Evolutionary conservation across 1,140 invertebrate species (phyloP).

Genomic region (Theocolax elegans): DNA sequence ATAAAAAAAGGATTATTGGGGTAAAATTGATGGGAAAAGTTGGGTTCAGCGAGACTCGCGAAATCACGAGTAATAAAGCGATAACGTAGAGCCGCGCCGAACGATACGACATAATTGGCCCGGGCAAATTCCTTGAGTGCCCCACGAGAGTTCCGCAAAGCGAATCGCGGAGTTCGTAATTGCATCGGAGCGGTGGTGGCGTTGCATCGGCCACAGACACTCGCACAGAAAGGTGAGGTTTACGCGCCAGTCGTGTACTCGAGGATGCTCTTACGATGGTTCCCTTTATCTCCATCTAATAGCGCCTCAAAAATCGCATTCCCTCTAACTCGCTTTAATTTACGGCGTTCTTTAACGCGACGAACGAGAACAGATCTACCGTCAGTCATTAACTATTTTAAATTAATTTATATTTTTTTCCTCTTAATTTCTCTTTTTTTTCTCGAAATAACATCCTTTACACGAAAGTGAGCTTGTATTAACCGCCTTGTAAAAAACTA

Average conservation of each 20-base stretch:
- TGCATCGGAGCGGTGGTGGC: conserved; percentile 1
- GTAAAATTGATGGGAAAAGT: conserved; percentile 7
- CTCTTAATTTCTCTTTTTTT: too few species aligned
- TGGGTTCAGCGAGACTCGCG: background rate
- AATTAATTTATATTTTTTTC: conserved; percentile 10
- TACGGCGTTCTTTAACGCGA: background rate
- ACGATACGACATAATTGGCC: conserved; percentile 33
- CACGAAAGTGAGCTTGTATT: too few species aligned
- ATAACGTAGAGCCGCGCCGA: conserved; percentile 10
- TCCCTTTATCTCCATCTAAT: conserved; percentile 15
- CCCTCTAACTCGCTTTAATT: background rate
- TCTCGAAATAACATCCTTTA: too few species aligned
- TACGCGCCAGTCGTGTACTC: too few species aligned
- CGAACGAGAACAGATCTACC: background rate
- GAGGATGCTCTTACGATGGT: background rate
- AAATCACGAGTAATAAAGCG: conserved; percentile 33
- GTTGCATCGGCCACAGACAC: background rate
- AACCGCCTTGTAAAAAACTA: too few species aligned
- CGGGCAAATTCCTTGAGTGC: conserved; percentile 20
- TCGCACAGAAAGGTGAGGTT: too few species aligned
- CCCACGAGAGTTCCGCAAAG: conserved; percentile 11
- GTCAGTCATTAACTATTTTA: background rate
- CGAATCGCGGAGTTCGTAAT: conserved; percentile 21
- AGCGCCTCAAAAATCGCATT: background rate
- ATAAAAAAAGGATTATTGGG: conserved; percentile 7